Evolutionary conservation across 1,140 invertebrate species (phyloP).

Genomic region (Anagrus nilaparvatae): DNA sequence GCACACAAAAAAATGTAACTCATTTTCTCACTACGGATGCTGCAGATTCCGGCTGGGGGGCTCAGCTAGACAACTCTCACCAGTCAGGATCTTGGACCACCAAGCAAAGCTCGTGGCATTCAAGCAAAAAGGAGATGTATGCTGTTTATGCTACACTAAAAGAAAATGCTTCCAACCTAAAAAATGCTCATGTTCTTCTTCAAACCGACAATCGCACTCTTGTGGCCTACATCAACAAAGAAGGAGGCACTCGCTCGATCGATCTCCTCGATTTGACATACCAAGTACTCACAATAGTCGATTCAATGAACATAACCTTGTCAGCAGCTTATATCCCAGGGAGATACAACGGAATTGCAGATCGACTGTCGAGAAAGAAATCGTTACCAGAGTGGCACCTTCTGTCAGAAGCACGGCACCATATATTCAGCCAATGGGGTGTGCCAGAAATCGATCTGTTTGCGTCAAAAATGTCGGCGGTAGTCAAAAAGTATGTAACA

Average conservation of each 20-base stretch:
- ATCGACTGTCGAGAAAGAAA: conserved; percentile 21
- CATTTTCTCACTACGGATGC: conserved; percentile 14
- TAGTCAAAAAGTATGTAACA: conserved; percentile 23
- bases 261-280: too few relatives aligned
- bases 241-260: too few relatives aligned
- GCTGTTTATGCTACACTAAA: conserved; percentile 10
- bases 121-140: conserved; percentile 16
- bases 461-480: conserved; percentile 24
- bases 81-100: conserved; percentile 8
- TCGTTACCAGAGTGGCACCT: conserved; percentile 29
- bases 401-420: conserved; percentile 12
- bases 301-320: conserved; percentile 17
- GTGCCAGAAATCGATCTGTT: conserved; percentile 26
- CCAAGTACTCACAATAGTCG: conserved; percentile 16
- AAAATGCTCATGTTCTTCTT: conserved; percentile 21
- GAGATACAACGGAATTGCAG: conserved; percentile 24
- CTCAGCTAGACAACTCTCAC: conserved; percentile 7
- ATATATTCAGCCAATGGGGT: conserved; percentile 24
- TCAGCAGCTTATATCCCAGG: conserved; percentile 20
- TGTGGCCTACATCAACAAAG: too few relatives aligned
- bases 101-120: conserved; percentile 12
- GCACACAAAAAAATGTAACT: conserved; percentile 1
- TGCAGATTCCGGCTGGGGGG: conserved; percentile 14
- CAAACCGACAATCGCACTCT: conserved; percentile 20
- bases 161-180: conserved; percentile 9